Evolutionary conservation across 2,888 invertebrate species (phyloP).

Genomic region (Orchesellides sinensis): DNA sequence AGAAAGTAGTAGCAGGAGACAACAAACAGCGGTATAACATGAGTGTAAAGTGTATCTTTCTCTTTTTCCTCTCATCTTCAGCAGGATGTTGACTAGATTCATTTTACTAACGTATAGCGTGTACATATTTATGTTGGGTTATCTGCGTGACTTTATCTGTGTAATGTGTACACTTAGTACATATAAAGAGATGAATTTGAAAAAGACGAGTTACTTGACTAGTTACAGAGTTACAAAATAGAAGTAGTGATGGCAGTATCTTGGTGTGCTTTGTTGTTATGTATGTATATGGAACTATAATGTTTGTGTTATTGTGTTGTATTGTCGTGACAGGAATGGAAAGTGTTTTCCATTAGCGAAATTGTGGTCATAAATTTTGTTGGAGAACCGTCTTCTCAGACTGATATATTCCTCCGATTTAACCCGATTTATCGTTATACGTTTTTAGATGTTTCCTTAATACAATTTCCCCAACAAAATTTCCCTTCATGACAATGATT

Average conservation of each 20-base stretch:
- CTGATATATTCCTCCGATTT: conserved; percentile 75
- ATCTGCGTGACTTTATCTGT: not conserved
- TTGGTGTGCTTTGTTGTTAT: conserved; percentile 25
- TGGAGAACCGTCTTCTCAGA: conserved; percentile 72
- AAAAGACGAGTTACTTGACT: conserved; percentile 15
- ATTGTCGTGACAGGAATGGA: conserved; percentile 75
- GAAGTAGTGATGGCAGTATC: not conserved
- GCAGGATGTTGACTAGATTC: conserved; percentile 17
- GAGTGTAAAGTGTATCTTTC: conserved; percentile 15
- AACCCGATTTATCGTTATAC: conserved; percentile 75
- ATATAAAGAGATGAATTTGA: not conserved
- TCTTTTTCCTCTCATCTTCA: not conserved
- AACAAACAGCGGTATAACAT: conserved; percentile 21
- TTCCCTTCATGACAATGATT: not conserved
- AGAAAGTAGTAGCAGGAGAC: conserved; percentile 32
- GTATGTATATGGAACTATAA: conserved; percentile 62
- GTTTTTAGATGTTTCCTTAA: conserved; percentile 72
- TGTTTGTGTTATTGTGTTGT: conserved; percentile 75
- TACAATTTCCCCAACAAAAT: conserved; percentile 67
- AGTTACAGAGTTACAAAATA: not conserved
- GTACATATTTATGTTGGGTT: conserved; percentile 5
- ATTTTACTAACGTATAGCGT: not conserved
- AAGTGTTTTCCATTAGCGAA: conserved; percentile 75
- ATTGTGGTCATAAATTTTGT: conserved; percentile 75
- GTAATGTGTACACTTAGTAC: not conserved